These are phyloP conservation scores for Andrena haemorrhoa DNA, from an alignment of 2,888 invertebrate species.

Conservation along the genomic window DNA sequence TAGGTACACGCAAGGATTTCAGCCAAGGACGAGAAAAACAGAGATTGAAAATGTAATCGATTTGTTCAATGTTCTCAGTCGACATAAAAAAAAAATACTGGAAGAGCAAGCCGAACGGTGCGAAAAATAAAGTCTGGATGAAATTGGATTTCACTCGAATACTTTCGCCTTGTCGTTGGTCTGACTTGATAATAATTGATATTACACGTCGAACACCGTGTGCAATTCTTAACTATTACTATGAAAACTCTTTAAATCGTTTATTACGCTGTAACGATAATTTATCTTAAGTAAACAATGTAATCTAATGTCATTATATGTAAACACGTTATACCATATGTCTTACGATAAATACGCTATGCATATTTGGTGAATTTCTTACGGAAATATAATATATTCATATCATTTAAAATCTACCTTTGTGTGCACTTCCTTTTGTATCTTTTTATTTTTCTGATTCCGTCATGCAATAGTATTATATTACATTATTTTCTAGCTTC, in stretches of 20 bases:
- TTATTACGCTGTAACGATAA: conserved; percentile 55
- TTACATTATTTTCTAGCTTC: too few species aligned
- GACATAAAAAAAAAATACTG: background rate
- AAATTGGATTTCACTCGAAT: conserved; percentile 5
- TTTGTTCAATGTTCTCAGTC: background rate
- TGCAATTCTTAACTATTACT: conserved; percentile 42
- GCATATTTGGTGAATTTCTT: conserved; percentile 79
- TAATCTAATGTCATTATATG: conserved; percentile 62
- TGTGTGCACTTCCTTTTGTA: background rate
- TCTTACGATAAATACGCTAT: conserved; percentile 70
- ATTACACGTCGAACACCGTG: conserved; percentile 34
- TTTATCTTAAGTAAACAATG: conserved; percentile 60
- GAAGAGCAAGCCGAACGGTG: conserved; percentile 2
- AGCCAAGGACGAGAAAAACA: conserved; percentile 9
- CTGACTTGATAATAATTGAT: conserved; percentile 27
- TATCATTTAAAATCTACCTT: conserved; percentile 44
- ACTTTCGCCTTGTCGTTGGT: conserved; percentile 47
- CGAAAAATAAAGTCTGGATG: background rate
- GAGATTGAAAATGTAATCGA: conserved; percentile 9
- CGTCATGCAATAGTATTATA: too few species aligned
- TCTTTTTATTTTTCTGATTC: background rate
- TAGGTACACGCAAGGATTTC: conserved; percentile 4
- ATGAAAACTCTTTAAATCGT: conserved; percentile 56
- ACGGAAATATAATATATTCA: conserved; percentile 76
- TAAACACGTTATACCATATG: conserved; percentile 62